Evolutionary conservation across 2,888 invertebrate species (phyloP).

Genomic region (Panorpa germanica): DNA sequence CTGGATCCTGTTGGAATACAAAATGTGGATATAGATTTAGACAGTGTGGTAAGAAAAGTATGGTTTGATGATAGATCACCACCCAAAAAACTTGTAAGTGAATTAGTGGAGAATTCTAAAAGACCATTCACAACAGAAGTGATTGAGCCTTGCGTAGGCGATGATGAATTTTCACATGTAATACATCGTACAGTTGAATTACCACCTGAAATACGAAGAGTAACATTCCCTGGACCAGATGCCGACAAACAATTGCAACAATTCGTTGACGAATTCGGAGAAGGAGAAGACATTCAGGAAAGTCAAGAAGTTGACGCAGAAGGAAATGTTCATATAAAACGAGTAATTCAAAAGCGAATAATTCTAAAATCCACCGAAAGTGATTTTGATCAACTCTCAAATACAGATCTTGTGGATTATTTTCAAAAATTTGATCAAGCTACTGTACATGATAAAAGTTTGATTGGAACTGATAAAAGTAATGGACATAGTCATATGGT

Average conservation of each 20-base stretch:
- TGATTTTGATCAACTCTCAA: too few species aligned
- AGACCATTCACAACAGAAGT: conserved; percentile 28
- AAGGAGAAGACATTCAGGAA: conserved; percentile 30
- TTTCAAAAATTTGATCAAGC: too few species aligned
- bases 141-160: conserved; percentile 25
- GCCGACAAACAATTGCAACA: conserved; percentile 28
- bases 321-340: conserved; percentile 31
- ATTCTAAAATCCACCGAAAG: too few species aligned
- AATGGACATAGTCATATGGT: too few species aligned
- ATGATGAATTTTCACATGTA: conserved; percentile 25
- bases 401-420: too few species aligned
- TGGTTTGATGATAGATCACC: too few species aligned
- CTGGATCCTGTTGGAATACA: conserved; percentile 43
- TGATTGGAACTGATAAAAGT: too few species aligned
- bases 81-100: too few species aligned
- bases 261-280: conserved; percentile 28
- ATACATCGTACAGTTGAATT: conserved; percentile 28
- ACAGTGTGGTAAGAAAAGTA: too few species aligned
- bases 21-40: too few species aligned
- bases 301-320: conserved; percentile 28
- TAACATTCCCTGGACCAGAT: conserved; percentile 31
- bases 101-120: conserved; percentile 19
- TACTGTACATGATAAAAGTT: too few species aligned
- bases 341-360: conserved; percentile 27
- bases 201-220: conserved; percentile 28